Percentiles rank a stretch among this genome's conserved stretches.
Conservation (phyloP, 2,888 invertebrate genomes). For the Erynnis tages region DNA sequence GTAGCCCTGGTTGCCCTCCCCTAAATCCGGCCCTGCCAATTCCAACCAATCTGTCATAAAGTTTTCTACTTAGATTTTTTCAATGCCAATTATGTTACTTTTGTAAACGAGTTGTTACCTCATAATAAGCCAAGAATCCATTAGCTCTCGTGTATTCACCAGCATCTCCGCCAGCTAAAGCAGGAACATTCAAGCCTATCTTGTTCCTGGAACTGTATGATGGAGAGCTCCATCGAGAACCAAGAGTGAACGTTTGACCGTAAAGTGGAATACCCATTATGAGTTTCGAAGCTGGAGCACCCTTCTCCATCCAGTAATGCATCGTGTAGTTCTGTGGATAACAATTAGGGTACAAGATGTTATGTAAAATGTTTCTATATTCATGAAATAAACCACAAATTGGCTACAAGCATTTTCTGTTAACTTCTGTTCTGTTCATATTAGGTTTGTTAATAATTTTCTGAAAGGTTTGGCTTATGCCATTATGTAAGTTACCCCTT, state of each 20-base stretch:
- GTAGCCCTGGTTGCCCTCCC: too few relatives aligned
- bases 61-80: too few relatives aligned
- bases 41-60: too few relatives aligned
- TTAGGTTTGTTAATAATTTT: too few relatives aligned
- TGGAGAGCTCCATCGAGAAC: constrained; percentile 67
- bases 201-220: constrained; percentile 42
- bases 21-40: too few relatives aligned
- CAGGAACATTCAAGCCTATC: constrained; percentile 87
- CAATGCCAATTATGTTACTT: not conserved
- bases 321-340: constrained; percentile 88
- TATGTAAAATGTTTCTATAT: too few relatives aligned
- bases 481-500: too few relatives aligned
- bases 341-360: not conserved
- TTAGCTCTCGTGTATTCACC: constrained; percentile 93
- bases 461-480: too few relatives aligned
- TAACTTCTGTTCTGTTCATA: too few relatives aligned
- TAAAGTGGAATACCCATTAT: constrained; percentile 95
- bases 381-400: too few relatives aligned
- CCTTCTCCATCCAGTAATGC: constrained; percentile 93
- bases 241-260: constrained; percentile 90
- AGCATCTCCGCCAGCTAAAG: constrained; percentile 89
- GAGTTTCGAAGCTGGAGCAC: constrained; percentile 90
- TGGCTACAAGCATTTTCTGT: too few relatives aligned
- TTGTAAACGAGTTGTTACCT: constrained; percentile 67
- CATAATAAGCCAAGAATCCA: constrained; percentile 94